Conservation (phyloP, 1,140 invertebrate genomes). For the Drosophila quadrilineata region DNA sequence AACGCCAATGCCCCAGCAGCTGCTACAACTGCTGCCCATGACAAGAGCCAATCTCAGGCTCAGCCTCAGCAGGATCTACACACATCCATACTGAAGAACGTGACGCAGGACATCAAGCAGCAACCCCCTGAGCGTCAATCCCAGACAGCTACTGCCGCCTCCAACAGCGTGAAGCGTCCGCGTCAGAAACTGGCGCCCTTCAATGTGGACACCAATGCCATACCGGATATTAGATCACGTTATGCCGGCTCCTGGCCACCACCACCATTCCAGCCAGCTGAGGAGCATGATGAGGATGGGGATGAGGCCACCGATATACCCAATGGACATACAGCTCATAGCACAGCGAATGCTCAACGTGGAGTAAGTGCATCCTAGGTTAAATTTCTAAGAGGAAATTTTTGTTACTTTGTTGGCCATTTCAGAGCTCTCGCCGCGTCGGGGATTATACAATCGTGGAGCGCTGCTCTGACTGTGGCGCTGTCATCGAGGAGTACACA, state of each 20-base stretch:
- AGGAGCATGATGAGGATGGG: conserved; percentile 64
- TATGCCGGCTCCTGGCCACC: conserved; percentile 80
- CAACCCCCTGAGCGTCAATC: conserved; percentile 1
- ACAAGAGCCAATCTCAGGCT: background rate
- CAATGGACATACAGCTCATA: conserved; percentile 53
- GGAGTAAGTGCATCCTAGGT: conserved; percentile 40
- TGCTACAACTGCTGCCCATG: background rate
- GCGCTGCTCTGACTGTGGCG: conserved; percentile 90
- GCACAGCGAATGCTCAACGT: conserved; percentile 39
- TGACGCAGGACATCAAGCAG: conserved; percentile 56
- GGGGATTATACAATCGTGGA: conserved; percentile 88
- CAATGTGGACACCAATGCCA: conserved; percentile 80
- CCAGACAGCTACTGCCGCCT: conserved; percentile 6
- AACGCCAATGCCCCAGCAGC: conserved; percentile 48
- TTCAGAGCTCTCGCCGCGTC: conserved; percentile 86
- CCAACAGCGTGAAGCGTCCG: conserved; percentile 69
- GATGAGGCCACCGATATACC: conserved; percentile 52
- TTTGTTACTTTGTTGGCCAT: background rate
- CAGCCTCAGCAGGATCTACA: conserved; percentile 68
- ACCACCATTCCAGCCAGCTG: conserved; percentile 60
- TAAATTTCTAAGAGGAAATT: background rate
- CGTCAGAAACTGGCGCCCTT: conserved; percentile 82
- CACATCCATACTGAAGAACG: conserved; percentile 71
- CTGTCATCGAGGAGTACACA: conserved; percentile 94
- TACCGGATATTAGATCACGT: conserved; percentile 81